phyloP scores from a whole-genome alignment of 2,797 vertebrate species.

The Melanotaenia nigrans region DNA sequence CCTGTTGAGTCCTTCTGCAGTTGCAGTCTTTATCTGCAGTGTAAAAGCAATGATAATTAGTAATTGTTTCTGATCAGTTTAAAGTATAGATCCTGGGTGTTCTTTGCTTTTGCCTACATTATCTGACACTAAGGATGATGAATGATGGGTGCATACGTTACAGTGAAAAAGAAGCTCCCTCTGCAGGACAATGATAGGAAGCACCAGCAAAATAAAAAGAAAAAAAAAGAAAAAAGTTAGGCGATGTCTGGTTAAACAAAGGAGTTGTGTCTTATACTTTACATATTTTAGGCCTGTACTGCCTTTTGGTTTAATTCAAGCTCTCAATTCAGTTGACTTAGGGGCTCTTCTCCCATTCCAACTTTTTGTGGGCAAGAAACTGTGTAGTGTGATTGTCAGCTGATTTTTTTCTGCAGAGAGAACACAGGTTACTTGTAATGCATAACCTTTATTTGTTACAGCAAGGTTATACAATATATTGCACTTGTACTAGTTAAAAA shows the following conservation, averaged over 20 bases:
- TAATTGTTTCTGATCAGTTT: too few relatives aligned
- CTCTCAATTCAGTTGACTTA: not conserved
- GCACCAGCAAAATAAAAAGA: not conserved
- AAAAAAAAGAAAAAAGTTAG: not conserved
- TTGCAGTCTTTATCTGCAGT: not conserved
- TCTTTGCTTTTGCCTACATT: too few relatives aligned
- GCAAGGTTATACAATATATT: slow-evolving; percentile 44
- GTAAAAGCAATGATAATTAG: not conserved
- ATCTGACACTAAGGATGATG: too few relatives aligned
- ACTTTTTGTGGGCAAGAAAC: not conserved
- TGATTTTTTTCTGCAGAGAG: not conserved
- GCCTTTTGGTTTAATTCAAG: not conserved
- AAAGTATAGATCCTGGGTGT: too few relatives aligned
- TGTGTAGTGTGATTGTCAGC: not conserved
- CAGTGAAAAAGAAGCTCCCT: slow-evolving; percentile 19
- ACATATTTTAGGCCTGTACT: not conserved
- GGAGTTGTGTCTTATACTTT: not conserved
- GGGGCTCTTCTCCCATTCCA: not conserved
- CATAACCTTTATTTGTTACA: slow-evolving; percentile 66
- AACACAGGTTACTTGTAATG: slow-evolving; percentile 19
- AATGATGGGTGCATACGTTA: not conserved
- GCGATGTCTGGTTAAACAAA: not conserved
- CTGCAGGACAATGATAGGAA: slow-evolving; percentile 47
- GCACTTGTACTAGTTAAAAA: slow-evolving; percentile 45
- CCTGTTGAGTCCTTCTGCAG: not conserved